Evolutionary conservation across 2,797 vertebrate genomes (phyloP), one percentile per base, ranked within the genome.

Genomic region (Danio tinwini): DNA sequence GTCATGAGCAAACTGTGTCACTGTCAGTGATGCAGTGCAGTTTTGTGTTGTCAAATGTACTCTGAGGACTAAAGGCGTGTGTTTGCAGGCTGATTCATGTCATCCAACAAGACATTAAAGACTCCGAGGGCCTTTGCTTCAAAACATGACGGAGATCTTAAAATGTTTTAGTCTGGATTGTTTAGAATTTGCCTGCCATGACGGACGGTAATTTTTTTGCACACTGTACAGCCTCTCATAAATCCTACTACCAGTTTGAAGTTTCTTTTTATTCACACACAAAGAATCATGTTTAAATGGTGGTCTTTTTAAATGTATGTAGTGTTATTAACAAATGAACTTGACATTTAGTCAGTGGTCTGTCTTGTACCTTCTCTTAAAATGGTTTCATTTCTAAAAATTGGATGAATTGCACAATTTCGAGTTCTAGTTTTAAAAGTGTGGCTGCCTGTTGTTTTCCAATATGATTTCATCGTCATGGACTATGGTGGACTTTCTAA

Each of bases 401-500:
- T 93, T 90, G 89, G 88, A 93, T 93, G 93, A 95, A 93, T 96
- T 96, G 96, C 95, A 97, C 96, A 97, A 94, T 92, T 95, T 94
- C 95, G 93, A 92, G 93, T 93, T 7, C 6, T 37, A 42, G 68
- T 87, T 89, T 88, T 89, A 70, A 29, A 65, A 58, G 61, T 50
- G 86, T 86, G 86, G 79, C 87, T 81, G 75, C 82, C 88, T 88
- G 78, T 87, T 89, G 58, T 79, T 47, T 82, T n/a, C 67, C 74
- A 52, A 77, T 68, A 88, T 85, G 89, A 90, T 90, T 86, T 29
- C 29, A 29, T 92, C 88, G 53, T 85, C 81, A 78, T 47, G 79
- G 89, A 89, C 89, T 90, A 88, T 90, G 83, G 88, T 88, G 85
- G 87, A 90, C 85, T 88, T 84, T 85, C 81, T 91, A 92, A 91